Percentiles rank a stretch among this genome's conserved stretches.
Conservation (phyloP, 2,888 invertebrate species). For the Drosophila longiperda region DNA sequence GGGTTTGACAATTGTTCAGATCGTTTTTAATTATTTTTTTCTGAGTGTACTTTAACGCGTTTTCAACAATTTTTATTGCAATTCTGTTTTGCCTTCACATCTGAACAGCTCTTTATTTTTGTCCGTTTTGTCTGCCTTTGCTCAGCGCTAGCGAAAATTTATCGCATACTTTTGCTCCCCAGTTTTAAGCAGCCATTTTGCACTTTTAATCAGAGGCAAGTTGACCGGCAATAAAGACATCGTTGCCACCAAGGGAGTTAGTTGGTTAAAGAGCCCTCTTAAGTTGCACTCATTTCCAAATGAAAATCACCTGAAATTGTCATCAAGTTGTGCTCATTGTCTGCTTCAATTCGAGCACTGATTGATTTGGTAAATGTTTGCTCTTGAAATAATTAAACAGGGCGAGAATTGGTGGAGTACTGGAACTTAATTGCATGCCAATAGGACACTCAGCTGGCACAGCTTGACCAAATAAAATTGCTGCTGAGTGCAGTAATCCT, state of each 20-base stretch:
- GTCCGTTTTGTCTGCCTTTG: not conserved
- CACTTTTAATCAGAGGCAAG: slow-evolving; percentile 71
- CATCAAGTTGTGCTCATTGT: slow-evolving; percentile 18
- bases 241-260: slow-evolving; percentile 29
- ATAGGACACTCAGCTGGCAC: slow-evolving; percentile 27
- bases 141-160: slow-evolving; percentile 40
- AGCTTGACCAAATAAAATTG: not conserved
- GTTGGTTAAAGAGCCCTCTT: slow-evolving; percentile 44
- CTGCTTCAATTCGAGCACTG: slow-evolving; percentile 28
- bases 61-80: slow-evolving; percentile 23
- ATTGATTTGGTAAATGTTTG: slow-evolving; percentile 54
- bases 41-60: slow-evolving; percentile 47
- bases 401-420: slow-evolving; percentile 16
- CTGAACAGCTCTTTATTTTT: not conserved
- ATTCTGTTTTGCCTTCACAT: slow-evolving; percentile 7
- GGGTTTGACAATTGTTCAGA: not conserved
- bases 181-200: slow-evolving; percentile 50
- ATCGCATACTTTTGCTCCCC: slow-evolving; percentile 55
- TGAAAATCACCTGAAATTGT: slow-evolving; percentile 41
- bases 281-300: slow-evolving; percentile 64
- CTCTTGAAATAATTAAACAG: slow-evolving; percentile 53
- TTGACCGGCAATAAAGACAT: slow-evolving; percentile 63
- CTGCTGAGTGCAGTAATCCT: not conserved
- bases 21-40: not conserved
- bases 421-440: slow-evolving; percentile 41